Base-by-base conservation (phyloP, 2,888 invertebrate species). In the Balanococcus diminutus region DNA sequence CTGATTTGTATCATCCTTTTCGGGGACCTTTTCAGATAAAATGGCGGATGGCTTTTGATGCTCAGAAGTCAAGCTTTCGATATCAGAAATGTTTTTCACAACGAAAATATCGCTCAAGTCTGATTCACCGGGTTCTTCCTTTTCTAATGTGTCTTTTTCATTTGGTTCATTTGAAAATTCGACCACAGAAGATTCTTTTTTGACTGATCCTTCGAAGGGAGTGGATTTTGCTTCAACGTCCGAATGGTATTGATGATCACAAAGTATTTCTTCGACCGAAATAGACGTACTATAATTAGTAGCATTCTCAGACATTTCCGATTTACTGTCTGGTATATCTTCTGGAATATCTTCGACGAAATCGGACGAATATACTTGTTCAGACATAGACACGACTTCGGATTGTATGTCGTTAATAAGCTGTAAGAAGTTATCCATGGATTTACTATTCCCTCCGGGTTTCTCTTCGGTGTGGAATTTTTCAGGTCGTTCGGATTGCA, bases 361-460 rank as follows among this genome's bases (percentile, higher is more conserved):
- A 42, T 84, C 84, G 5, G 84, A 84, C 3, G 84, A 84, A 75
- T 84, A 84, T 8, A 84, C 36, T 46, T 84, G 84, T 25, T 84
- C 84, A n/a, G 84, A 84, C 46, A 84, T 28, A 2, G 84, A 84
- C 11, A 72, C 28, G 0, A 84, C 84, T 28, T 84, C 84, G 2
- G 84, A 84, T n/a, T 75, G 75, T 25, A 84, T 72, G 31, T 84
- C 84, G 31, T 46, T 75, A 31, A 84, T 67, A 6, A 84, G 36
- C n/a, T 46, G 42, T 11, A 84, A 39, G 28, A 84, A 46, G 16
- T 84, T 61, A n/a, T 75, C 31, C 28, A 32, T 46, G n/a, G 56
- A 46, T 56, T 51, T 51, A 46, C 56, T 32, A 19, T 31, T 8
- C 11, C 9, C 16, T 36, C 19, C 79, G n/a, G 14, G 22, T 42